phyloP scores from a whole-genome alignment of 2,888 invertebrate species.

The Sesia bembeciformis region DNA sequence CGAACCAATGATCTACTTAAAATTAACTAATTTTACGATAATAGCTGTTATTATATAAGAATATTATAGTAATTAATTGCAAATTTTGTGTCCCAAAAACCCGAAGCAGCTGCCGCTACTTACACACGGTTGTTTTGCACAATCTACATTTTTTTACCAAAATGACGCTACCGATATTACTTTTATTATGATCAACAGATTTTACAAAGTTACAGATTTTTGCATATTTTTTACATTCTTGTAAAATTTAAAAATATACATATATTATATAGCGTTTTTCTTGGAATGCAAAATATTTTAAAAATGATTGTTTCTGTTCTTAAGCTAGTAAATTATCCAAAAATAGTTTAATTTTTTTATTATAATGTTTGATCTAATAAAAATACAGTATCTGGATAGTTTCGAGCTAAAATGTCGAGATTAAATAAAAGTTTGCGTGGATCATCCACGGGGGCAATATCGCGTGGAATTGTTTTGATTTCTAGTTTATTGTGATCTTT shows the following conservation, averaged over 20 bases:
- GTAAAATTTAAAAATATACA: no score
- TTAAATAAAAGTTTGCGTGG: no score
- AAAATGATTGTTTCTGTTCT: constrained; percentile 6
- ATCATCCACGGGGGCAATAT: no score
- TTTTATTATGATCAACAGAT: no score
- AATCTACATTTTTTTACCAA: neutral
- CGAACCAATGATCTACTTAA: constrained; percentile 10
- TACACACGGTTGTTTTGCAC: neutral
- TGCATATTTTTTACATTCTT: no score
- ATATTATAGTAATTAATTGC: neutral
- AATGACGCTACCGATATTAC: no score
- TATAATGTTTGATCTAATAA: no score
- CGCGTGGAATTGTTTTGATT: no score
- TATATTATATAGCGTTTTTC: constrained; percentile 3
- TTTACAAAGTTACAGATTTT: no score
- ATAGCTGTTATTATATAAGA: neutral
- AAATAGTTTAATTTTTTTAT: constrained; percentile 11
- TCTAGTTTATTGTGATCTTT: no score
- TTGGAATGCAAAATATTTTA: constrained; percentile 10
- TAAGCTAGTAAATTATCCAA: constrained; percentile 17
- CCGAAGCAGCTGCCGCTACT: neutral
- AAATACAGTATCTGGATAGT: neutral
- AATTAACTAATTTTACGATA: neutral
- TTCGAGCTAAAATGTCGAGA: no score
- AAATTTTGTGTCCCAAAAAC: neutral